Evolutionary conservation across 2,888 invertebrate genomes (phyloP).

Genomic region (Thalpophila matura): DNA sequence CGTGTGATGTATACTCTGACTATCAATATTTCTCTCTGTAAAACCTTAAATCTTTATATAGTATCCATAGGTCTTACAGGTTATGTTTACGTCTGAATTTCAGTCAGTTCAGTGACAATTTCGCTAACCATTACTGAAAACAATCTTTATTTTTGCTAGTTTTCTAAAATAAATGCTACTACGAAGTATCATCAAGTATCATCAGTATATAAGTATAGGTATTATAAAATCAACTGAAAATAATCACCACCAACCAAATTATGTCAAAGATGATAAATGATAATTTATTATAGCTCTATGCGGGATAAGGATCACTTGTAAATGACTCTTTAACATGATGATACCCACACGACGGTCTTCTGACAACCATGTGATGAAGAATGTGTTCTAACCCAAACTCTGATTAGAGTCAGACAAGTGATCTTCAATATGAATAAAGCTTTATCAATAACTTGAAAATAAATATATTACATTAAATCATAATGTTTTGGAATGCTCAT

Average conservation of each 20-base stretch:
- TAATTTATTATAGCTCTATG: too few species aligned
- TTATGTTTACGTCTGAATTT: constrained; percentile 61
- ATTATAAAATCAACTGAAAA: neutral
- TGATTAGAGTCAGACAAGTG: constrained; percentile 72
- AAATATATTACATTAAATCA: too few species aligned
- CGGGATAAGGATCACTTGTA: constrained; percentile 12
- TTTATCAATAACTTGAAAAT: too few species aligned
- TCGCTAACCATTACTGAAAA: too few species aligned
- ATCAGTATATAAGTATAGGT: neutral
- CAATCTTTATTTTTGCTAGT: too few species aligned
- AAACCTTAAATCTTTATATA: neutral
- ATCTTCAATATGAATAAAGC: too few species aligned
- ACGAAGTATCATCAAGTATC: too few species aligned
- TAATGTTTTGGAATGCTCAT: too few species aligned
- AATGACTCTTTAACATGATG: constrained; percentile 85
- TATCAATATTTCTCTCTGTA: neutral
- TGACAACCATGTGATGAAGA: constrained; percentile 87
- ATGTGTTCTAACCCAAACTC: constrained; percentile 85
- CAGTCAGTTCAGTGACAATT: neutral
- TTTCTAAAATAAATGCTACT: neutral
- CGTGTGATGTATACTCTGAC: neutral
- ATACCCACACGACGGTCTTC: constrained; percentile 91
- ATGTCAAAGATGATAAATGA: neutral
- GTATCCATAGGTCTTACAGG: constrained; percentile 13
- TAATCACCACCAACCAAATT: neutral